Percentiles rank a stretch among this genome's conserved stretches.
These are phyloP conservation scores for Aradophagus sp. DNA, from an alignment of 1,140 invertebrate genomes.

Conservation along the genomic window DNA sequence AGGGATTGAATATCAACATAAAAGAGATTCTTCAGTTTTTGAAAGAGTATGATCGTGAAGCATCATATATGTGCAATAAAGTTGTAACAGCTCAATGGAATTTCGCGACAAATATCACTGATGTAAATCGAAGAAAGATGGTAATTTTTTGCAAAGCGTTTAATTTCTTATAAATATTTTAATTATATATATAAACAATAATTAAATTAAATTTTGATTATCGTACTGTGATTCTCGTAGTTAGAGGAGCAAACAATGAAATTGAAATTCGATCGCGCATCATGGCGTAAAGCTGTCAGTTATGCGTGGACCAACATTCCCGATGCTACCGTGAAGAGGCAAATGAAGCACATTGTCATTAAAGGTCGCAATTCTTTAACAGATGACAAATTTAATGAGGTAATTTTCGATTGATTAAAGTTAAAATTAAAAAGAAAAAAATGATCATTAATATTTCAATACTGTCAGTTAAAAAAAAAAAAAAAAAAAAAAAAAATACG, in stretches of 20 bases:
- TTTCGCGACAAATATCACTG: constrained; percentile 86
- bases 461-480: too few relatives aligned
- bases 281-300: constrained; percentile 82
- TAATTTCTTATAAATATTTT: too few relatives aligned
- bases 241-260: constrained; percentile 81
- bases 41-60: constrained; percentile 82
- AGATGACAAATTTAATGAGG: constrained; percentile 85
- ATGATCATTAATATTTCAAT: too few relatives aligned
- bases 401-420: constrained; percentile 69
- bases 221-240: constrained; percentile 57
- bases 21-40: constrained; percentile 83
- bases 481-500: too few relatives aligned
- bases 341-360: constrained; percentile 82
- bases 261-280: constrained; percentile 83
- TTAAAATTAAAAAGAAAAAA: too few relatives aligned
- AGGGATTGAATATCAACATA: constrained; percentile 83
- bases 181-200: too few relatives aligned
- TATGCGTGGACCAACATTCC: constrained; percentile 81
- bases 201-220: not conserved
- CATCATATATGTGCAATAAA: constrained; percentile 81
- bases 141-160: too few relatives aligned
- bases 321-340: constrained; percentile 80
- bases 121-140: constrained; percentile 82
- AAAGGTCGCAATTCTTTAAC: constrained; percentile 83
- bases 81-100: constrained; percentile 84